Conservation (phyloP, 2,797 vertebrate species). For the Ctenosaura bakeri region DNA sequence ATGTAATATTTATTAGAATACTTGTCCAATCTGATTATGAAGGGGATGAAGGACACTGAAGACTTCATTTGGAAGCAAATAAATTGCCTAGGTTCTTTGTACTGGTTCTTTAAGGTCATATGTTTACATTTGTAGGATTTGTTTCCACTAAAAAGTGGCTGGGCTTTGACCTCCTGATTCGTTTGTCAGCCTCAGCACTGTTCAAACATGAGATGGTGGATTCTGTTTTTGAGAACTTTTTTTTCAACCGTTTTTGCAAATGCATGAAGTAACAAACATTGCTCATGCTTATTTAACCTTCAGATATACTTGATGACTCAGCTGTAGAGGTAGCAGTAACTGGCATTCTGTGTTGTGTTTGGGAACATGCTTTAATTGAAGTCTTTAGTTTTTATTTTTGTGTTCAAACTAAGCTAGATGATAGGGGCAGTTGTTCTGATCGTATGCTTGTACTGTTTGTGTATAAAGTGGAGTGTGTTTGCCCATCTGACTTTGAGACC, state of each 20-base stretch:
- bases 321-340: slow-evolving; percentile 40
- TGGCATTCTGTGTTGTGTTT: slow-evolving; percentile 19
- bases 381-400: neutral
- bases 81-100: slow-evolving; percentile 42
- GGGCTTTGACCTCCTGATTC: slow-evolving; percentile 72
- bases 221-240: slow-evolving; percentile 55
- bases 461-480: neutral
- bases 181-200: slow-evolving; percentile 68
- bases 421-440: neutral
- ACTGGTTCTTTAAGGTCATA: slow-evolving; percentile 47
- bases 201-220: slow-evolving; percentile 79
- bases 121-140: slow-evolving; percentile 59
- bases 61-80: slow-evolving; percentile 64
- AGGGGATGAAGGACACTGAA: slow-evolving; percentile 54
- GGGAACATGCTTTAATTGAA: neutral
- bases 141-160: slow-evolving; percentile 57
- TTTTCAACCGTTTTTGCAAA: slow-evolving; percentile 57
- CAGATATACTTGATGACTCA: slow-evolving; percentile 65
- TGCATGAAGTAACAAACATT: slow-evolving; percentile 75
- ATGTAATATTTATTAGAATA: slow-evolving; percentile 72
- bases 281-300: slow-evolving; percentile 77
- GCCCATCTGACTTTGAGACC: neutral
- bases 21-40: slow-evolving; percentile 64
- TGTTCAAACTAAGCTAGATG: neutral
- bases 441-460: neutral